phyloP scores from a whole-genome alignment of 1,140 invertebrate species.

The Drosophila kanapiae region DNA sequence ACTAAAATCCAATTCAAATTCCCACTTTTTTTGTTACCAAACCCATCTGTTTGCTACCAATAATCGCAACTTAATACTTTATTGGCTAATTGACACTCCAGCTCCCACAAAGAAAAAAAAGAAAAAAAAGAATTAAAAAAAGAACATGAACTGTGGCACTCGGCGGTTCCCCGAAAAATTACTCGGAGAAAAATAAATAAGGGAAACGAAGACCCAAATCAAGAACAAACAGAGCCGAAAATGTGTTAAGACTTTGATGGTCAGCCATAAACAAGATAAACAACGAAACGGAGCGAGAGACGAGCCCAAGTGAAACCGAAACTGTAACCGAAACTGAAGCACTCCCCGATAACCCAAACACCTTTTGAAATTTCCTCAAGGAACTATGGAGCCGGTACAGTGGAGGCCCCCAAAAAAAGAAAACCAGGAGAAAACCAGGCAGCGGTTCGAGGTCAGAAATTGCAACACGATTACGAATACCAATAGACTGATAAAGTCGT shows the following conservation, averaged over 20 bases:
- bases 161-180: slow-evolving; percentile 14
- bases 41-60: no score
- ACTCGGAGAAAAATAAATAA: slow-evolving; percentile 5
- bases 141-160: slow-evolving; percentile 1
- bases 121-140: not conserved
- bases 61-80: slow-evolving; percentile 40
- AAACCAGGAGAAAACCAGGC: not conserved
- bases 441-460: slow-evolving; percentile 28
- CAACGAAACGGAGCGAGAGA: slow-evolving; percentile 15
- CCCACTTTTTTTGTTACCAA: not conserved
- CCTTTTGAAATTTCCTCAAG: slow-evolving; percentile 13
- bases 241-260: slow-evolving; percentile 53
- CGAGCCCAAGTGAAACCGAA: slow-evolving; percentile 4
- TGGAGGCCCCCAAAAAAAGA: not conserved
- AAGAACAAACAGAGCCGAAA: slow-evolving; percentile 42
- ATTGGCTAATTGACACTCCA: slow-evolving; percentile 42
- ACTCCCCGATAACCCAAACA: not conserved
- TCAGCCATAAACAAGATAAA: slow-evolving; percentile 46
- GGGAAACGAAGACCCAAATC: slow-evolving; percentile 18
- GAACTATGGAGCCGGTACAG: slow-evolving; percentile 7
- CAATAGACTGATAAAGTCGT: slow-evolving; percentile 54
- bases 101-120: not conserved
- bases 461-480: slow-evolving; percentile 24
- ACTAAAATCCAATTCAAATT: not conserved
- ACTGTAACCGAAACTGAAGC: not conserved